Percentiles rank a stretch among this genome's conserved stretches.
Evolutionary conservation across 2,113 vertebrate species (phyloP).

Genomic region (Bos javanicus): DNA sequence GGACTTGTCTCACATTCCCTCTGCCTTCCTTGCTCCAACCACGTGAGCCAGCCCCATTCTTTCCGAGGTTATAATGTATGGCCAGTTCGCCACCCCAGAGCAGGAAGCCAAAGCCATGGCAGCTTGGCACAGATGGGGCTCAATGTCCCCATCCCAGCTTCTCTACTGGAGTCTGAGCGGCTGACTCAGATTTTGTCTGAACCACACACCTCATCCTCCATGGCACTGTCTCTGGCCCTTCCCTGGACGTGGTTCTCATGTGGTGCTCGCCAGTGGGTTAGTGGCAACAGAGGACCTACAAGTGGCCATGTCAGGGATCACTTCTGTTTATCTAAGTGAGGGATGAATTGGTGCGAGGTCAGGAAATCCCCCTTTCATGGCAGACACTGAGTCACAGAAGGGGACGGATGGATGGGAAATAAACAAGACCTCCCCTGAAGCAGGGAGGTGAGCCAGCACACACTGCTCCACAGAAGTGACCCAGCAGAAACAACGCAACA

Average conservation of each 20-base stretch:
- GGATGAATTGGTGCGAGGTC: neutral
- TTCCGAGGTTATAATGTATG: rapidly evolving
- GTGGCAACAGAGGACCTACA: neutral
- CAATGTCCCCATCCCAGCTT: neutral
- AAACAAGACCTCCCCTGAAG: neutral
- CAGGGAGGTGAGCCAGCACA: neutral
- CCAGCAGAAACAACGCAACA: slow-evolving; percentile 19
- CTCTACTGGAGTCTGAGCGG: neutral
- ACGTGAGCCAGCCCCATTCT: neutral
- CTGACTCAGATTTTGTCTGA: neutral
- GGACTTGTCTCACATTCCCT: neutral
- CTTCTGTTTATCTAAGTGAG: neutral
- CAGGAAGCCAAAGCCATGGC: neutral
- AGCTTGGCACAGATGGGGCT: neutral
- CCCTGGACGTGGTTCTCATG: neutral
- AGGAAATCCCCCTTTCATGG: neutral
- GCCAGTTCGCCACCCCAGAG: neutral
- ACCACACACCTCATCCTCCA: neutral
- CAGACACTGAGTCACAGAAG: neutral
- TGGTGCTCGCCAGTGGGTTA: neutral
- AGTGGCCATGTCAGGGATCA: neutral
- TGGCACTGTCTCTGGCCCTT: neutral
- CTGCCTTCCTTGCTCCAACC: neutral
- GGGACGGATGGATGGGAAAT: neutral
- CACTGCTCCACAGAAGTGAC: slow-evolving; percentile 36